Percentiles rank a stretch among this genome's conserved stretches.
These are phyloP conservation scores for Podarcis cretensis DNA, from an alignment of 2,113 vertebrate species.

Conservation along the genomic window DNA sequence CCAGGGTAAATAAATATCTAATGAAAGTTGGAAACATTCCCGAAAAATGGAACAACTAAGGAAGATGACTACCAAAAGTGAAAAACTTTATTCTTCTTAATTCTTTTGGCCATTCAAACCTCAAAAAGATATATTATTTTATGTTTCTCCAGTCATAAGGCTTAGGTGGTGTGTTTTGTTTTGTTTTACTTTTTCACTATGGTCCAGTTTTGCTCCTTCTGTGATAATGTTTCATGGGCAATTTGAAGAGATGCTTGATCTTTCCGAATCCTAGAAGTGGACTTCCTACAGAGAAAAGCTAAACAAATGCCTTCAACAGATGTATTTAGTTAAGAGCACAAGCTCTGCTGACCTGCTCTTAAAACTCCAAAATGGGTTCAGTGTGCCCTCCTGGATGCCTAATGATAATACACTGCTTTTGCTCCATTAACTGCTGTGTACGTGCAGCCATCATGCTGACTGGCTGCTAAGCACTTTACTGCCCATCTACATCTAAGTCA, in stretches of 20 bases:
- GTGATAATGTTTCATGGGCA: slow-evolving; percentile 16
- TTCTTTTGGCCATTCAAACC: not conserved
- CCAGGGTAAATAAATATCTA: not conserved
- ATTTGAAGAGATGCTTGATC: slow-evolving; percentile 28
- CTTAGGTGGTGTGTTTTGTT: slow-evolving; percentile 24
- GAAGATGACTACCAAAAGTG: slow-evolving; percentile 5
- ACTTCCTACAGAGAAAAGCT: slow-evolving; percentile 31
- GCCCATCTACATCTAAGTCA: slow-evolving; percentile 48
- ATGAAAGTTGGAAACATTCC: not conserved
- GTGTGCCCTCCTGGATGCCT: slow-evolving; percentile 46
- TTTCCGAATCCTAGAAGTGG: slow-evolving; percentile 31
- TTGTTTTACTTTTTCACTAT: slow-evolving; percentile 3
- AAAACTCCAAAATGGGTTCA: slow-evolving; percentile 47
- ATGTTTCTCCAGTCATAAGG: not conserved
- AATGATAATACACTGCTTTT: slow-evolving; percentile 67
- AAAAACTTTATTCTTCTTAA: slow-evolving; percentile 19
- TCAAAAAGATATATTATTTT: slow-evolving; percentile 8
- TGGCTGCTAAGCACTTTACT: slow-evolving; percentile 55
- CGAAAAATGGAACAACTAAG: slow-evolving; percentile 2
- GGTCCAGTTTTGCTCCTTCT: not conserved
- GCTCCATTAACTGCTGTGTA: slow-evolving; percentile 72
- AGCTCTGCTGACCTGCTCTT: slow-evolving; percentile 41
- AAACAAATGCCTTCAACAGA: slow-evolving; percentile 45
- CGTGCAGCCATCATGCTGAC: slow-evolving; percentile 52
- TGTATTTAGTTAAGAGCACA: slow-evolving; percentile 26